Base-by-base conservation (phyloP, 2,888 invertebrate genomes). In the Morpho helenor region DNA sequence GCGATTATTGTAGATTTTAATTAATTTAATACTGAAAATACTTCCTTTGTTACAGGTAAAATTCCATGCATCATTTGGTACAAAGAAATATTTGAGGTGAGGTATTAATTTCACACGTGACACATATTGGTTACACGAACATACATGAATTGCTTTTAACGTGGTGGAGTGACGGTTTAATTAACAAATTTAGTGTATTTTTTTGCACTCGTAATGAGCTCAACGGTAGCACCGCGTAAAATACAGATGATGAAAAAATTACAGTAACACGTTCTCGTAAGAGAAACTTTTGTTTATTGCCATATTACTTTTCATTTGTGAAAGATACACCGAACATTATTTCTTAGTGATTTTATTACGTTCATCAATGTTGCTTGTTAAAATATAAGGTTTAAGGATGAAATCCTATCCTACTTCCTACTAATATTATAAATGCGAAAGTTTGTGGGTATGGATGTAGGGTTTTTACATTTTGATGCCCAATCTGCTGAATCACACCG, bases 1-100 rank as follows among this genome's bases (percentile, higher is more conserved):
- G 56, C 63, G 60, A 67, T 52, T 60, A 39, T 67, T 68, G 66
- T 61, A 65, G 64, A 66, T 47, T 45, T 59, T 43, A 59, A 58
- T 56, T 45, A 42, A 60, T 42, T 52, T 51, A 59, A 51, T 52
- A 40, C 61, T 54, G 49, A 53, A 22, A 44, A 7, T 57, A 55
- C 62, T 63, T 65, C 61, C 53, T 72, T 85, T 84, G 86, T 88
- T 88, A 73, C 89, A 88, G 88, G 88, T 88, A 68, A 59, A 57
- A 60, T 44, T 68, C 69, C 63, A 48, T 67, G 60, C 65, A 67
- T 67, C 65, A 68, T 66, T 65, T 63, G 56, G 65, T 68, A 67
- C 74, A 75, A 72, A 72, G 66, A 70, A 73, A 73, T 67, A 75
- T 76, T 74, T 31, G 31, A 72, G 86, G 86, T 87, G 86, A 86